Evolutionary conservation across 2,888 invertebrate genomes (phyloP), one percentile per base, ranked within the genome.

Genomic region (Sesia bembeciformis): DNA sequence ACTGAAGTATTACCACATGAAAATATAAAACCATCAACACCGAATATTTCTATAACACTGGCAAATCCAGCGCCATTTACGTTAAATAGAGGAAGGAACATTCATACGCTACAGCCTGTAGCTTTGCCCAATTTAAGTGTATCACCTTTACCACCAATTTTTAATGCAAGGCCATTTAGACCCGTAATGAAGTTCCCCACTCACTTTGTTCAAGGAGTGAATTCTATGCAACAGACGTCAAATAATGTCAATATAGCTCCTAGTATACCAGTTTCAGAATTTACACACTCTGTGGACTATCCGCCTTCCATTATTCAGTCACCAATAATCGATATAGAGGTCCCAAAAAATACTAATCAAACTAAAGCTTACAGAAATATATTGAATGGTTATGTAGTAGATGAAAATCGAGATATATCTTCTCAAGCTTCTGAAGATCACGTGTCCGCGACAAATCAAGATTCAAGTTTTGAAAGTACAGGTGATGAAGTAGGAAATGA

Each of bases 221-320:
- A 80, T 61, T 67, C 76, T 8, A 74, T 78, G 68, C 78, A 81
- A 60, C 74, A 74, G 53, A 60, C 65, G 54, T 64, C 70, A 6
- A 77, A 75, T 54, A 84, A 88, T 61, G 81, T 92, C 5, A 89
- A 92, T 65, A 81, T 93, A 39, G 77, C 91, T 52, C 91, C 93
- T 65, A 94, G 94, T 68, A 86, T 94, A 53, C 92, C 93, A 49
- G 65, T 95, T 4, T 92, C 91, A 3, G 93, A 94, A 68, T 94
- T 91, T 65, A 85, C 94, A 0, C 93, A 94, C 49, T 93, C 94
- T 2, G 88, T 94, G 49, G 93, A 94, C 62, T 93, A 94, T 74
- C 94, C 95, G 5, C 90, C 93, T 49, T 93, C 93, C 61, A 90
- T 93, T 54, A 91, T 94, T 56, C 92, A 94, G 65, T 92, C 95